A percentile compares a stretch with the other conserved stretches of the same genome.
Evolutionary conservation across 2,113 vertebrate species (phyloP).

Genomic region (Helogale parvula): DNA sequence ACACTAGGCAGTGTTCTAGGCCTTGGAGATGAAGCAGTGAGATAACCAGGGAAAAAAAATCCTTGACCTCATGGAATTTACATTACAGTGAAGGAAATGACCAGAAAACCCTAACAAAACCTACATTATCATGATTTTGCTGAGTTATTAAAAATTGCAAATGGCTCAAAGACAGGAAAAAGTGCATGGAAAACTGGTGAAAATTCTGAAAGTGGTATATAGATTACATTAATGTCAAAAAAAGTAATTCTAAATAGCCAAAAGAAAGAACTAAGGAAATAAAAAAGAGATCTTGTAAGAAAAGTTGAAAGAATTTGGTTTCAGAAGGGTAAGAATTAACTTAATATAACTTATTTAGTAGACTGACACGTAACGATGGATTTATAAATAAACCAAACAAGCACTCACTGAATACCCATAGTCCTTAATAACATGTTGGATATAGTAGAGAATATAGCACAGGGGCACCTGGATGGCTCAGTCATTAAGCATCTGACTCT

Average conservation of each 20-base stretch:
- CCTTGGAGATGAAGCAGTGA: not conserved
- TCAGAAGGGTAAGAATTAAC: not conserved
- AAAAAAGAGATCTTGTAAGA: not conserved
- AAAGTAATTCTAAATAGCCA: conserved; percentile 22
- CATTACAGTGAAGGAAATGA: not conserved
- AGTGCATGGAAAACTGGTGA: not conserved
- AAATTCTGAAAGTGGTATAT: not conserved
- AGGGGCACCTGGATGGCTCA: no score
- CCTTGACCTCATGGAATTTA: not conserved
- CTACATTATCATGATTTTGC: not conserved
- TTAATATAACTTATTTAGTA: conserved; percentile 4
- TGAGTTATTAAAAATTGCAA: conserved; percentile 24
- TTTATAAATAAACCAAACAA: conserved; percentile 48
- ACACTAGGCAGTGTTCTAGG: not conserved
- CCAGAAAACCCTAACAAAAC: not conserved
- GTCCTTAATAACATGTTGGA: not conserved
- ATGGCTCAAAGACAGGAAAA: not conserved
- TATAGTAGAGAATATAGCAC: not conserved
- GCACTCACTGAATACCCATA: not conserved
- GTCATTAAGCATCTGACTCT: no score
- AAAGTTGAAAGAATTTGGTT: conserved; percentile 38
- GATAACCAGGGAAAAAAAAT: not conserved
- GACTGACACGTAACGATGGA: not conserved
- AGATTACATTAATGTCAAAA: not conserved
- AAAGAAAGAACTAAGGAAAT: not conserved